Evolutionary conservation across 2,797 vertebrate genomes (phyloP).

Genomic region (Notolepis coatsorum): DNA sequence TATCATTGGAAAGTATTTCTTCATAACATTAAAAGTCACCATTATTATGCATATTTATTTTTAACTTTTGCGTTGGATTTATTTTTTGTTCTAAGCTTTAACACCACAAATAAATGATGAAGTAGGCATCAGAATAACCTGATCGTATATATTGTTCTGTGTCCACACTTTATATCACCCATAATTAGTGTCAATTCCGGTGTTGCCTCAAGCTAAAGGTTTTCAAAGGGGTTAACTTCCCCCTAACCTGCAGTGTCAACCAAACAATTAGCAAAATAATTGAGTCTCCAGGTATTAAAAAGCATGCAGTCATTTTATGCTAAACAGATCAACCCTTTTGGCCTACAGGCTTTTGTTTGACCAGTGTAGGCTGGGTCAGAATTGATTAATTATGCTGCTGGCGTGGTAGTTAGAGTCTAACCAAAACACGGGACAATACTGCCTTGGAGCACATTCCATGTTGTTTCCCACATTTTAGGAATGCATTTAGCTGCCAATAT

Average conservation of each 20-base stretch:
- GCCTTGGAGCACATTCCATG: slow-evolving; percentile 35
- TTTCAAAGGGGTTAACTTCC: slow-evolving; percentile 57
- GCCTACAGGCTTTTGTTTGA: slow-evolving; percentile 67
- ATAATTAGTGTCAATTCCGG: slow-evolving; percentile 45
- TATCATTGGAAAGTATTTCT: too few relatives aligned
- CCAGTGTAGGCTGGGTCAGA: slow-evolving; percentile 69
- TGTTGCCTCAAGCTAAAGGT: slow-evolving; percentile 51
- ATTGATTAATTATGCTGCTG: slow-evolving; percentile 68
- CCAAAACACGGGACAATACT: slow-evolving; percentile 39
- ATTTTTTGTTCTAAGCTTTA: background rate
- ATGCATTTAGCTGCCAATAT: background rate
- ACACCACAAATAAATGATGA: slow-evolving; percentile 8
- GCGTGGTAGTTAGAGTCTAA: slow-evolving; percentile 58
- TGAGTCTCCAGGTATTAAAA: slow-evolving; percentile 71
- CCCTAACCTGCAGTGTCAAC: slow-evolving; percentile 65
- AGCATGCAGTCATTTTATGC: slow-evolving; percentile 63
- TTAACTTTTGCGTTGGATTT: background rate
- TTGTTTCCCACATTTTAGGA: slow-evolving; percentile 8
- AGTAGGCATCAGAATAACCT: slow-evolving; percentile 16
- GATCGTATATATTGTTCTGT: background rate
- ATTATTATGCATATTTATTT: too few relatives aligned
- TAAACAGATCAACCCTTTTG: slow-evolving; percentile 67
- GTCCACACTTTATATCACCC: slow-evolving; percentile 35
- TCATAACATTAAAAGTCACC: too few relatives aligned
- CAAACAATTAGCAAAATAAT: slow-evolving; percentile 74